phyloP scores from a whole-genome alignment of 92 coral and sea anemone species.

The Desmophyllum pertusum region DNA sequence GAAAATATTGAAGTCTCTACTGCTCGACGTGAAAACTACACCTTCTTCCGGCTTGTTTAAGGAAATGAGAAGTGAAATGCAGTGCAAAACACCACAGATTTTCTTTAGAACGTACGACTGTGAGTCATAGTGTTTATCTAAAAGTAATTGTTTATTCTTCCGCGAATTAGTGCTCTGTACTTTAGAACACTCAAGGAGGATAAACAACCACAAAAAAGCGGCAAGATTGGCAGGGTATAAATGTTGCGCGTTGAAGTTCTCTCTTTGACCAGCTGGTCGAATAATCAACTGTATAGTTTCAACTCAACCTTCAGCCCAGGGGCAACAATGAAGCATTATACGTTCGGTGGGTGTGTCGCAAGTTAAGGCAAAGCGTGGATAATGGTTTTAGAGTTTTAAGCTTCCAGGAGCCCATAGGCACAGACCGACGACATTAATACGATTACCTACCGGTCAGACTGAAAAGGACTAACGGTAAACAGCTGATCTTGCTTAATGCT shows the following conservation, averaged over 20 bases:
- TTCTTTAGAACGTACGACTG: background rate
- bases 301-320: no score
- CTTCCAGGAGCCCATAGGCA: no score
- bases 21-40: background rate
- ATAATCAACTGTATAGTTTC: no score
- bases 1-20: background rate
- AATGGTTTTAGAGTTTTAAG: no score
- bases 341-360: no score
- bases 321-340: no score
- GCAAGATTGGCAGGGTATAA: background rate
- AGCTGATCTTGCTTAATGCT: no score
- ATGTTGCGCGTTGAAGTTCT: background rate
- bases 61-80: background rate
- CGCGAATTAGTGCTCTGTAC: background rate
- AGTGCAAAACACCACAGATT: background rate
- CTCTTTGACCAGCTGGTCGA: no score
- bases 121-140: background rate
- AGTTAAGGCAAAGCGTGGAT: no score
- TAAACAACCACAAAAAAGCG: background rate
- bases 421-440: no score
- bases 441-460: no score
- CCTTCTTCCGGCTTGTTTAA: slow-evolving; percentile 8
- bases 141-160: slow-evolving; percentile 11
- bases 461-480: no score
- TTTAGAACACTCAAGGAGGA: background rate